phyloP scores from a whole-genome alignment of 2,888 invertebrate genomes.

The Ischnura elegans region DNA sequence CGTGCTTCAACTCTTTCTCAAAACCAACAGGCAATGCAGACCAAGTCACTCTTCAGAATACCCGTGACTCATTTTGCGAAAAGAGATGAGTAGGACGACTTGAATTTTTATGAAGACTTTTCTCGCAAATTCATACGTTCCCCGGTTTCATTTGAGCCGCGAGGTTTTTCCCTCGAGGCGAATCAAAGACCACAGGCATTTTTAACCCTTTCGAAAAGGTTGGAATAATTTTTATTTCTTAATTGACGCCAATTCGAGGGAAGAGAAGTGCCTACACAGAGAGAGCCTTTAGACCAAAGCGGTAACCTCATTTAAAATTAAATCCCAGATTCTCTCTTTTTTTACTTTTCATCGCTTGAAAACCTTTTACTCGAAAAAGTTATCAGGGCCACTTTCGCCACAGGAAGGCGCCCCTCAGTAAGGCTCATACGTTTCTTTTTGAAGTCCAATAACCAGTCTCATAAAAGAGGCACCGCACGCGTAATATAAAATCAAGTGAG shows the following conservation, averaged over 20 bases:
- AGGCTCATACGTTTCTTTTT: background rate
- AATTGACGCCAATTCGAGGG: background rate
- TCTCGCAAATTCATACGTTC: background rate
- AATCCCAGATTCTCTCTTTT: background rate
- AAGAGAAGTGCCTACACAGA: background rate
- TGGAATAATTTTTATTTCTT: background rate
- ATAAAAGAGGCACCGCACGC: background rate
- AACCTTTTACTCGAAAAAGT: background rate
- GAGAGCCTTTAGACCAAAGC: background rate
- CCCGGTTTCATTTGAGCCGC: background rate
- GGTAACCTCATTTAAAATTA: background rate
- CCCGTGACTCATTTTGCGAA: background rate
- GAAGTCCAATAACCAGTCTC: background rate
- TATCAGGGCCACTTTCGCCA: background rate
- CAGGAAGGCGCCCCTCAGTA: background rate
- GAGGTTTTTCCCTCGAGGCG: background rate
- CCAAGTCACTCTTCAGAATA: too few relatives aligned
- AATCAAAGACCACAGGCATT: background rate
- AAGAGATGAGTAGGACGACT: too few relatives aligned
- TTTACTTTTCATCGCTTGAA: background rate
- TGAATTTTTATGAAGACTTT: background rate
- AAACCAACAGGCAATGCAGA: too few relatives aligned
- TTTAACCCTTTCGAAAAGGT: background rate
- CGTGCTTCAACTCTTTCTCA: too few relatives aligned
- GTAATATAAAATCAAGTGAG: background rate